These are phyloP conservation scores for Cololabis saira DNA, from an alignment of 2,113 vertebrate species.

Conservation along the genomic window DNA sequence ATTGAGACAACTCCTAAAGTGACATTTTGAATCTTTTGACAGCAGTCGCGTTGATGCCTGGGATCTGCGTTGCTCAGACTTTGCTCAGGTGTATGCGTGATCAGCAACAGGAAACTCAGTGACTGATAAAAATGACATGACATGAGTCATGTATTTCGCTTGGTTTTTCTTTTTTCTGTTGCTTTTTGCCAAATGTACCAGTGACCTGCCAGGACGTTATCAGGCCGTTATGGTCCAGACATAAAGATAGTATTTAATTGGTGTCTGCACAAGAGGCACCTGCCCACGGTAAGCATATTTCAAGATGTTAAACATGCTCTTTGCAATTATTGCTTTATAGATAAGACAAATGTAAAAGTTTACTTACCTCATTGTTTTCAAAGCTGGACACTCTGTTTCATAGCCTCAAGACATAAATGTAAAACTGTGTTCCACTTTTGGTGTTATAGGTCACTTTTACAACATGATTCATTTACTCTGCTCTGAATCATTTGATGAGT, in stretches of 20 bases:
- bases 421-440: no score
- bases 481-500: no score
- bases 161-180: background rate
- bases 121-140: slow-evolving; percentile 11
- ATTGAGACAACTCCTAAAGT: background rate
- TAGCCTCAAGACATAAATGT: no score
- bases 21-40: background rate
- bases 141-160: background rate
- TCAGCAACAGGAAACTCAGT: slow-evolving; percentile 5
- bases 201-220: background rate
- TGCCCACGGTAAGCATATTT: no score
- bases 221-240: background rate
- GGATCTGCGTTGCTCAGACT: slow-evolving; percentile 5
- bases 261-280: slow-evolving; percentile 3
- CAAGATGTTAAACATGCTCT: no score
- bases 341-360: no score
- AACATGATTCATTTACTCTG: no score
- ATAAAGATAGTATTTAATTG: background rate
- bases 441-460: no score
- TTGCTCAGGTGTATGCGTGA: slow-evolving; percentile 10
- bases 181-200: background rate
- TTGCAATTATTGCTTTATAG: no score
- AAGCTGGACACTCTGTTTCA: no score
- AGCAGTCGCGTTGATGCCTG: slow-evolving; percentile 2
- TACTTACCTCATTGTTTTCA: no score